Evolutionary conservation across 1,140 invertebrate species (phyloP).

Genomic region (Cheumatopsyche charites): DNA sequence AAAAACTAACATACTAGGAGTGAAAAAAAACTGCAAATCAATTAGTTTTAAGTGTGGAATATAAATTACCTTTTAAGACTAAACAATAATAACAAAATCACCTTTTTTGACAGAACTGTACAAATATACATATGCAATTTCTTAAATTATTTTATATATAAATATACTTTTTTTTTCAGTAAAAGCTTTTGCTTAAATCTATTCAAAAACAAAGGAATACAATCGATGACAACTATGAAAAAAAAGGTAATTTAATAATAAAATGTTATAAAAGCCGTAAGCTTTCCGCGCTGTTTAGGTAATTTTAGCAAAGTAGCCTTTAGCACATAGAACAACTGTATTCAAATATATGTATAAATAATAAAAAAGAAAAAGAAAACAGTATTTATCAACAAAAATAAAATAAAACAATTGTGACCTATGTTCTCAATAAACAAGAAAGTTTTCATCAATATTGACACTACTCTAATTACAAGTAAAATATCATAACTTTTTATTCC

Average conservation of each 20-base stretch:
- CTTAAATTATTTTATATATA: slow-evolving; percentile 17
- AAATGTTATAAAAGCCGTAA: background rate
- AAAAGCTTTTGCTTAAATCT: slow-evolving; percentile 17
- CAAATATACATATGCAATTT: slow-evolving; percentile 27
- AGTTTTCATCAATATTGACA: no score
- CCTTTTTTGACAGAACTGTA: slow-evolving; percentile 14
- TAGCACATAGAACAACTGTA: background rate
- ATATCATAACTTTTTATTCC: no score
- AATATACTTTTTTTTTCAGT: slow-evolving; percentile 15
- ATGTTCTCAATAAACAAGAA: no score
- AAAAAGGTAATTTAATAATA: background rate
- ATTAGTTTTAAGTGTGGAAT: background rate
- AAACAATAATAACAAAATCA: slow-evolving; percentile 19
- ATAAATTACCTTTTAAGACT: slow-evolving; percentile 1
- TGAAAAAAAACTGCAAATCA: background rate
- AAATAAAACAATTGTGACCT: no score
- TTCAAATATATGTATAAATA: slow-evolving; percentile 13
- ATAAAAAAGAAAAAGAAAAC: background rate
- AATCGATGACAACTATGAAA: background rate
- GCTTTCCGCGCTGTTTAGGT: background rate
- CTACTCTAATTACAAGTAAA: no score
- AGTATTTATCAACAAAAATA: no score
- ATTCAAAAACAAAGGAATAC: slow-evolving; percentile 3
- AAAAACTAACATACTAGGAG: background rate
- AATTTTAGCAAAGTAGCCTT: background rate